Evolutionary conservation across 2,113 vertebrate species (phyloP).

Genomic region (Tympanuchus pallidicinctus): DNA sequence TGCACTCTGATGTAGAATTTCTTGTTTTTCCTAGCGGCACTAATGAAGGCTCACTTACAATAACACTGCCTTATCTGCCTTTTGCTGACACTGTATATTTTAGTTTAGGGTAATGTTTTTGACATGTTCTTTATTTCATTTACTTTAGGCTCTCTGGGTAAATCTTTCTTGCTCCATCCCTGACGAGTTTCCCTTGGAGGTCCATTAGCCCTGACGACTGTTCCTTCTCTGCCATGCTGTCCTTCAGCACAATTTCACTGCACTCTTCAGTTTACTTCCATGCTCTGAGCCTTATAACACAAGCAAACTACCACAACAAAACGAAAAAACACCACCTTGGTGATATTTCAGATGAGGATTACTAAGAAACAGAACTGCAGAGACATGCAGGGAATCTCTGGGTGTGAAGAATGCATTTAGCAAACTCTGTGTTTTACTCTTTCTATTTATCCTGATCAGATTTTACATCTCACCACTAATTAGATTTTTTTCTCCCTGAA

Average conservation of each 20-base stretch:
- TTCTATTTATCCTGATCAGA: not conserved
- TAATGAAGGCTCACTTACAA: not conserved
- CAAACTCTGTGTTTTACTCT: not conserved
- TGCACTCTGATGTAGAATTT: not conserved
- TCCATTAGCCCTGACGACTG: not conserved
- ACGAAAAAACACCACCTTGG: not conserved
- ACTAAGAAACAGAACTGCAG: not conserved
- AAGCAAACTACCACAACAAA: not conserved
- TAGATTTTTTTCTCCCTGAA: not conserved
- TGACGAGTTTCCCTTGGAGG: not conserved
- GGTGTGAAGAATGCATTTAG: not conserved
- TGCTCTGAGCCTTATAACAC: not conserved
- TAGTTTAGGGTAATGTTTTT: conserved; percentile 3
- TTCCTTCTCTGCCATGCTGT: not conserved
- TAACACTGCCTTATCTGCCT: not conserved
- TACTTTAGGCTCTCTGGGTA: not conserved
- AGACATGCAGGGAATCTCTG: not conserved
- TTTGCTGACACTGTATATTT: not conserved
- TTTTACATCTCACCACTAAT: not conserved
- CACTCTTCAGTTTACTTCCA: accelerated
- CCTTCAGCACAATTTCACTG: not conserved
- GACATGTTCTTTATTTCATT: conserved; percentile 10
- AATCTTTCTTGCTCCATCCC: not conserved
- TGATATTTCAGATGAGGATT: not conserved
- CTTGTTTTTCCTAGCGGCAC: not conserved